Percentiles rank a stretch among this genome's conserved stretches.
These are phyloP conservation scores for Ophioninae sp. DNA, from an alignment of 2,888 invertebrate species.

Conservation along the genomic window DNA sequence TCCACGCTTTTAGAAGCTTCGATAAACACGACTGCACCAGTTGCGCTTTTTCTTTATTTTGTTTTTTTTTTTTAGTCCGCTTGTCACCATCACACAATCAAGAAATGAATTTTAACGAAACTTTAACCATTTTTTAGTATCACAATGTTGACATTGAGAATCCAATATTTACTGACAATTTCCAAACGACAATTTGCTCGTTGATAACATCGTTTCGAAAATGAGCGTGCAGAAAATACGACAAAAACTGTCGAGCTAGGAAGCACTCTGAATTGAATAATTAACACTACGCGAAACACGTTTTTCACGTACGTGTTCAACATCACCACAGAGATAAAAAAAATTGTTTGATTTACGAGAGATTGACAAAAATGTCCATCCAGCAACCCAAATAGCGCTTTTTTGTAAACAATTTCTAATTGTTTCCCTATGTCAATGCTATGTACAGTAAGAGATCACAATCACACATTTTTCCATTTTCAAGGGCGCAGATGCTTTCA, in stretches of 20 bases:
- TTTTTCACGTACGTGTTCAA: background rate
- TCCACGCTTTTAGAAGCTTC: slow-evolving; percentile 46
- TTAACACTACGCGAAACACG: background rate
- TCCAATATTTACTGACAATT: slow-evolving; percentile 40
- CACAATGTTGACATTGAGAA: slow-evolving; percentile 48
- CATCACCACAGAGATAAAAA: background rate
- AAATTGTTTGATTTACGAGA: slow-evolving; percentile 14
- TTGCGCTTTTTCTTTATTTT: slow-evolving; percentile 25
- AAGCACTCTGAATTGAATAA: background rate
- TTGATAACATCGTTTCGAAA: background rate
- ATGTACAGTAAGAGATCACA: slow-evolving; percentile 60
- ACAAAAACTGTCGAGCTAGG: background rate
- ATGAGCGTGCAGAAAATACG: background rate
- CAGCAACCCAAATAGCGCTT: slow-evolving; percentile 43
- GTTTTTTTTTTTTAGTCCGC: background rate
- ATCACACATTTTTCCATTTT: slow-evolving; percentile 42
- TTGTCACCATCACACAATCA: slow-evolving; percentile 1
- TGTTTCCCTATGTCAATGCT: slow-evolving; percentile 43
- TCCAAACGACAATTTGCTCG: slow-evolving; percentile 8
- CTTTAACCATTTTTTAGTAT: slow-evolving; percentile 40
- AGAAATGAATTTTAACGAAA: slow-evolving; percentile 23
- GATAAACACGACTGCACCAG: slow-evolving; percentile 46
- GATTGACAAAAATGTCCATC: background rate
- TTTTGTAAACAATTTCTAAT: slow-evolving; percentile 22
- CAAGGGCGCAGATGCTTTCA: background rate